These are phyloP conservation scores for Dendrocincla fuliginosa DNA, from an alignment of 2,797 vertebrate genomes.

Conservation along the genomic window DNA sequence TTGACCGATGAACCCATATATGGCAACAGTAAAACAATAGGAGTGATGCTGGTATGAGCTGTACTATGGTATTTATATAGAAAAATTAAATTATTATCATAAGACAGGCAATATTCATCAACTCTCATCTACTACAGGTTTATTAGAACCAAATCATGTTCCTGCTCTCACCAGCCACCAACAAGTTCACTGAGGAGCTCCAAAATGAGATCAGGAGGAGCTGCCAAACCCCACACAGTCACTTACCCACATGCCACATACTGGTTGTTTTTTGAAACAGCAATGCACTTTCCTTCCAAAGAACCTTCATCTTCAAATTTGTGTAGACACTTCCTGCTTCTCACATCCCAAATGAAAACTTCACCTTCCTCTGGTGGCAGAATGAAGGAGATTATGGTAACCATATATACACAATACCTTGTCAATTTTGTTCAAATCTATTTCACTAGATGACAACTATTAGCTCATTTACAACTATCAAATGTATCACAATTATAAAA, in stretches of 20 bases:
- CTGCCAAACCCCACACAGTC: neutral
- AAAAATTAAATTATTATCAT: neutral
- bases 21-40: neutral
- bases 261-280: slow-evolving; percentile 78
- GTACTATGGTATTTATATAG: neutral
- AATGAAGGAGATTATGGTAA: neutral
- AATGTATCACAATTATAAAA: neutral
- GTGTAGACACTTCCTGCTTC: slow-evolving; percentile 78
- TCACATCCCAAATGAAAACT: slow-evolving; percentile 84
- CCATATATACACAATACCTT: neutral
- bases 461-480: neutral
- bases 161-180: neutral
- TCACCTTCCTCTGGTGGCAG: slow-evolving; percentile 73
- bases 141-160: neutral
- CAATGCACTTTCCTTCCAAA: slow-evolving; percentile 76
- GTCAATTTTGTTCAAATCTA: neutral
- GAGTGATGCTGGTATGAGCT: neutral
- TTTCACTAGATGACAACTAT: neutral
- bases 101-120: neutral
- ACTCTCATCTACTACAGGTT: neutral
- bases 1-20: neutral
- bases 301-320: slow-evolving; percentile 81
- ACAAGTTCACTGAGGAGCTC: neutral
- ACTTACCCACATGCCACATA: slow-evolving; percentile 84
- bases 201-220: neutral